Evolutionary conservation across 1,140 invertebrate genomes (phyloP), one percentile per base, ranked within the genome.

Genomic region (Brachionus paranguensis): DNA sequence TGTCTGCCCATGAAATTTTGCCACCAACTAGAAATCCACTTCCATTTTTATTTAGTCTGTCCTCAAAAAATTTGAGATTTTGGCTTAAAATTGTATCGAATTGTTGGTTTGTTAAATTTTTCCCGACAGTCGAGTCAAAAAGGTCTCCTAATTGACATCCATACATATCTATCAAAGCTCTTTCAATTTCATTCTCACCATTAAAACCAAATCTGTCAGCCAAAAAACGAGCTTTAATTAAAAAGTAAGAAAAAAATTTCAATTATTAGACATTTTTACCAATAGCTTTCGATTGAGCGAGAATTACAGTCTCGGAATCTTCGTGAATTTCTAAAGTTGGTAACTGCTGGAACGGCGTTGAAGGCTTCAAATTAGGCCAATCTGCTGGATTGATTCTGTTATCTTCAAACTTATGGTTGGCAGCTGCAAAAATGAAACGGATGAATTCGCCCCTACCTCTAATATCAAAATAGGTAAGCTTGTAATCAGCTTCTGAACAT

Each of bases 301-400:
- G n/a, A 17, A 68, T 24, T 24, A 64, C 10, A 17, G 17, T 64
- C 20, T 81, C 43, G 11, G 20, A 24, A 5, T 27, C 41, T 12
- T 41, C 3, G 1, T 45, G 20, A 27, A 81, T 8, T 17, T 81
- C 53, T 12, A 84, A 45, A 14, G 50, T 29, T 24, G 83, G 86
- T 27, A 86, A 47, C 53, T 85, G 68, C 14, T 84, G 85, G 53
- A 85, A 86, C 4, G 85, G 86, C 1, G 53, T 81, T 12, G 79
- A 83, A 14, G 83, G 83, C 53, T 87, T 87, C 6, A 86, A 29
- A 4, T 27, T 53, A 3, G 85, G 85, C 86, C 86, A 87, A 24
- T 85, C 76, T 4, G 50, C 74, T 27, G 11, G 17, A n/a, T 68
- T 72, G 11, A 86, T 17, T 41, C 85, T 68, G 10, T 74, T 78